Percentiles rank a stretch among this genome's conserved stretches.
Conservation (phyloP, 2,113 vertebrate genomes). For the Rostratula benghalensis region DNA sequence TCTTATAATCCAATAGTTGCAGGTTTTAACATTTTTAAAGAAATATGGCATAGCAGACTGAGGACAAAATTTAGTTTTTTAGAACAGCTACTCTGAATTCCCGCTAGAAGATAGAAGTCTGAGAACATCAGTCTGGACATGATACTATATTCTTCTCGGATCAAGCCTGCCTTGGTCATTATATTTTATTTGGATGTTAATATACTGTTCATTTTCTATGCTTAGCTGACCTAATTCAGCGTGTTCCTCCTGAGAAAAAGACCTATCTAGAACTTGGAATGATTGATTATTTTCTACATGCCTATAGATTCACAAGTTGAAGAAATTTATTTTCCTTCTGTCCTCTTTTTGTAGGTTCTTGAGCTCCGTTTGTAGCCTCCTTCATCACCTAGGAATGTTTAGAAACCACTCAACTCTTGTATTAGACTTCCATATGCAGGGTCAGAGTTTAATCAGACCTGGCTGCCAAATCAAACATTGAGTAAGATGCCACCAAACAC, state of each 20-base stretch:
- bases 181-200: neutral
- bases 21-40: neutral
- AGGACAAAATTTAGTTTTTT: neutral
- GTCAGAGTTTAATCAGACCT: neutral
- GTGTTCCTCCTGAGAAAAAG: neutral
- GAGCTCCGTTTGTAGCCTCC: neutral
- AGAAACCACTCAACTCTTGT: neutral
- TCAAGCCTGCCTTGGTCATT: neutral
- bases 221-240: neutral
- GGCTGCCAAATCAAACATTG: neutral
- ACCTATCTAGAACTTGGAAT: neutral
- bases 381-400: neutral
- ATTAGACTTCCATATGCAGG: neutral
- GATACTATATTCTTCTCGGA: neutral
- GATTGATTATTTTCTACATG: neutral
- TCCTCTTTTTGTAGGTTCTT: neutral
- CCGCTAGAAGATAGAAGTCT: neutral
- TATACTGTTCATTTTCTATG: neutral
- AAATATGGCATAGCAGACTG: neutral
- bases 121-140: neutral
- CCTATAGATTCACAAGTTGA: neutral
- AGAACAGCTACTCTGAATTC: neutral
- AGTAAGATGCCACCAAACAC: neutral
- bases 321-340: neutral
- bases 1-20: neutral